Base-by-base conservation (phyloP, 2,888 invertebrate genomes). In the Pyrgus malvae region DNA sequence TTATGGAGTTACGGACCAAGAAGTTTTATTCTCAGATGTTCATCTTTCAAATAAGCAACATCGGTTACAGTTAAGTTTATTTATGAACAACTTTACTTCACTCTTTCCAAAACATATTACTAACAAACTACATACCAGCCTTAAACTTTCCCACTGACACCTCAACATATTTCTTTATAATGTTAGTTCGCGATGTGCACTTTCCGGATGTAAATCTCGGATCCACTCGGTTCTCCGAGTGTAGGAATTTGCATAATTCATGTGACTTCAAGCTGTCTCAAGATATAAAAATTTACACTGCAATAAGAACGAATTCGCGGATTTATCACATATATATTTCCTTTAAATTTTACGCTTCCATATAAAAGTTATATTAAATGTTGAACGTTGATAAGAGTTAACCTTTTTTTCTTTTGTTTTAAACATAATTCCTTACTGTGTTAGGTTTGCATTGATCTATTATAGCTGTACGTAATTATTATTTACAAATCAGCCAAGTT, bases 181-280 rank as follows among this genome's bases (percentile, higher is more conserved):
- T 68, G 66, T 60, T 68, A 72, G 69, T 70, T 71, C 66, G 63
- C 62, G 44, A 57, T 57, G 65, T 57, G 65, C 61, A 63, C 65
- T 75, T 59, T 66, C 66, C 65, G 57, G 72, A 76, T 76, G 74
- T 77, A 80, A 81, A 81, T 83, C 77, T 76, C 62, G 63, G 64
- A 74, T 72, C 68, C 70, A 70, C 70, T 74, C 74, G 70, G 70
- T 66, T 70, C 67, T 64, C 61, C 61, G 63, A 59, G 66, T 76
- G 79, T 76, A 64, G 66, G 70, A 71, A 80, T 84, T 80, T 83
- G 69, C 80, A 83, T 83, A 86, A 84, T 85, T 85, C 82, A 85
- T 81, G 79, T 78, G 80, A 83, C 80, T 76, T 66, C 70, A 73
- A 76, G 75, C 75, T 77, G 76, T 76, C 73, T 74, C 69, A 66